These are phyloP conservation scores for Tetranychus cinnabarinus DNA, from an alignment of 1,140 invertebrate genomes.

Conservation along the genomic window DNA sequence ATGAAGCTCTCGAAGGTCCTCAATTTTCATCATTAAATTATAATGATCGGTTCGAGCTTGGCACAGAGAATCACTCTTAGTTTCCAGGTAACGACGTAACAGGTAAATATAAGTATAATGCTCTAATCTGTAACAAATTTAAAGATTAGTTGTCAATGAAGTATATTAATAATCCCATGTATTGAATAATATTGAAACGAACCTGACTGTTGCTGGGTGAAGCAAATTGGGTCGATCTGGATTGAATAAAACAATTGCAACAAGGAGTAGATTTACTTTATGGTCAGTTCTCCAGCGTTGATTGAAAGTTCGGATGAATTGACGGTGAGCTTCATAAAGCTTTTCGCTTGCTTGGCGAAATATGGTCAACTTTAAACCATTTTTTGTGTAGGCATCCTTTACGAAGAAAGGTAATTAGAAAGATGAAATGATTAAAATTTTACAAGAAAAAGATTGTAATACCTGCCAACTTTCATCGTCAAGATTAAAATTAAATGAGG, in stretches of 20 bases:
- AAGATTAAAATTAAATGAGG: slow-evolving; percentile 62
- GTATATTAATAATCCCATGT: slow-evolving; percentile 39
- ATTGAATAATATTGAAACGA: too few species aligned
- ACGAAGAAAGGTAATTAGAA: neutral
- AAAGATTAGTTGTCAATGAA: slow-evolving; percentile 47
- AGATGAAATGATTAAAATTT: neutral
- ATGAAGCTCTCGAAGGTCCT: slow-evolving; percentile 56
- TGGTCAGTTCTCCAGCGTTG: slow-evolving; percentile 52
- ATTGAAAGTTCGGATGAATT: slow-evolving; percentile 55
- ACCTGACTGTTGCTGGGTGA: slow-evolving; percentile 60
- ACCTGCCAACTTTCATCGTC: slow-evolving; percentile 46
- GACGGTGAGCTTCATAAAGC: slow-evolving; percentile 54
- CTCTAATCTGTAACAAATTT: slow-evolving; percentile 33
- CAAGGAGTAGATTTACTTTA: slow-evolving; percentile 64
- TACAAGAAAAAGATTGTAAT: neutral
- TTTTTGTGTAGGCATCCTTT: neutral
- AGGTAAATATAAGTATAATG: slow-evolving; percentile 78
- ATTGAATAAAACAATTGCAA: slow-evolving; percentile 66
- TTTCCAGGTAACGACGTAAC: slow-evolving; percentile 56
- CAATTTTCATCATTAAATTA: slow-evolving; percentile 61
- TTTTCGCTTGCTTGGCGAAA: slow-evolving; percentile 63
- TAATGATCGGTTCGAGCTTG: slow-evolving; percentile 61
- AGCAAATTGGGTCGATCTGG: slow-evolving; percentile 51
- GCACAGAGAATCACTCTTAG: slow-evolving; percentile 44
- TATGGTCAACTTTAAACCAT: slow-evolving; percentile 33